These are phyloP conservation scores for Leptopilina syphax DNA, from an alignment of 2,888 invertebrate genomes.

Conservation along the genomic window DNA sequence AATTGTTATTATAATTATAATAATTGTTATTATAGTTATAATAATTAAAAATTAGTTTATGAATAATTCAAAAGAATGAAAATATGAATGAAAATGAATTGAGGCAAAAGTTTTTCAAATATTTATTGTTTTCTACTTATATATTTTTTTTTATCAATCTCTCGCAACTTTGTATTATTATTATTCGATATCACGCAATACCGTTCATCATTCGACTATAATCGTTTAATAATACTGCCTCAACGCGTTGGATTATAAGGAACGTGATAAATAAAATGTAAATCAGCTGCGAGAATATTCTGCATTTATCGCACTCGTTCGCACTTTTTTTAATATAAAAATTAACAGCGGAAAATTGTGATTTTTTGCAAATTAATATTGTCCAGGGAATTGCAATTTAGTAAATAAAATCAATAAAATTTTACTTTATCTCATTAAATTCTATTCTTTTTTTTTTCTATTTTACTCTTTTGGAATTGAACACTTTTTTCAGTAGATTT, in stretches of 20 bases:
- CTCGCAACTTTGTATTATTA: neutral
- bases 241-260: conserved; percentile 6
- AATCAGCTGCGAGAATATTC: conserved; percentile 8
- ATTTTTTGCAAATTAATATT: neutral
- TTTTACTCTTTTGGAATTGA: neutral
- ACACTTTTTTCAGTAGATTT: neutral
- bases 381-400: too few relatives aligned
- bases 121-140: conserved; percentile 1
- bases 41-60: too few relatives aligned
- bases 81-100: conserved; percentile 18
- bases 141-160: neutral
- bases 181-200: conserved; percentile 17
- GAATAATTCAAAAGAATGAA: neutral
- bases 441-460: neutral
- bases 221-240: conserved; percentile 15
- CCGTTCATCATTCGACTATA: conserved; percentile 8
- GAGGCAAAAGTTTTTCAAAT: neutral
- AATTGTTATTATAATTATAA: too few relatives aligned
- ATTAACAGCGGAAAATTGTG: neutral
- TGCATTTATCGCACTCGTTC: neutral
- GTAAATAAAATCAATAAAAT: too few relatives aligned
- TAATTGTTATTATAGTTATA: too few relatives aligned
- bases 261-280: conserved; percentile 9
- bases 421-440: neutral
- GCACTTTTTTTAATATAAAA: neutral